These are phyloP conservation scores for Geotrypetes seraphini DNA, from an alignment of 2,797 vertebrate species.

Conservation along the genomic window DNA sequence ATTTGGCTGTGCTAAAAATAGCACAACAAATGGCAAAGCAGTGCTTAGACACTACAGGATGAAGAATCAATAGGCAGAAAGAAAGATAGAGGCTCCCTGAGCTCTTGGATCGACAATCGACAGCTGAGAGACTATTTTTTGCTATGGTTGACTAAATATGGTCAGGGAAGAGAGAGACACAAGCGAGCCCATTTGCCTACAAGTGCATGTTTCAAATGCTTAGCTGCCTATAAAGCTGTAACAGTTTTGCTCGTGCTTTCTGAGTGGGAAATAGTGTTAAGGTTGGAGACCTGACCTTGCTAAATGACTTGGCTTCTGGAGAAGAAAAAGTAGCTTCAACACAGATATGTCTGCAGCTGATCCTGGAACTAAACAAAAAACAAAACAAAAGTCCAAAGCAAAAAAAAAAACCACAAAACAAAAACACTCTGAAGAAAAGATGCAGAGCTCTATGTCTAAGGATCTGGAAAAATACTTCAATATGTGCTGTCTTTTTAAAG, in stretches of 20 bases:
- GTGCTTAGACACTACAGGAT: conserved; percentile 61
- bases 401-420: conserved; percentile 19
- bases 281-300: conserved; percentile 58
- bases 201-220: conserved; percentile 83
- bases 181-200: conserved; percentile 77
- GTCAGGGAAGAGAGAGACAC: conserved; percentile 93
- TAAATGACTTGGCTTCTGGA: conserved; percentile 59
- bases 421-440: conserved; percentile 49
- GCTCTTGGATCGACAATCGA: conserved; percentile 67
- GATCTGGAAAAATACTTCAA: conserved; percentile 44
- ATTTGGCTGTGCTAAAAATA: conserved; percentile 90
- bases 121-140: conserved; percentile 94
- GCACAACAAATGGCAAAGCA: conserved; percentile 69
- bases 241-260: conserved; percentile 41
- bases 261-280: conserved; percentile 41
- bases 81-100: conserved; percentile 71
- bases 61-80: conserved; percentile 85
- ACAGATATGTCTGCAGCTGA: conserved; percentile 44
- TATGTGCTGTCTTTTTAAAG: conserved; percentile 18
- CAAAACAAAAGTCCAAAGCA: no score
- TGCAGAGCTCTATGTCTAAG: conserved; percentile 42
- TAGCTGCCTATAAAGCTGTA: conserved; percentile 73
- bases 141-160: conserved; percentile 99
- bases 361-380: conserved; percentile 38
- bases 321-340: conserved; percentile 46